Conservation (phyloP, 2,113 vertebrate species). For the Prunella fulvescens region DNA sequence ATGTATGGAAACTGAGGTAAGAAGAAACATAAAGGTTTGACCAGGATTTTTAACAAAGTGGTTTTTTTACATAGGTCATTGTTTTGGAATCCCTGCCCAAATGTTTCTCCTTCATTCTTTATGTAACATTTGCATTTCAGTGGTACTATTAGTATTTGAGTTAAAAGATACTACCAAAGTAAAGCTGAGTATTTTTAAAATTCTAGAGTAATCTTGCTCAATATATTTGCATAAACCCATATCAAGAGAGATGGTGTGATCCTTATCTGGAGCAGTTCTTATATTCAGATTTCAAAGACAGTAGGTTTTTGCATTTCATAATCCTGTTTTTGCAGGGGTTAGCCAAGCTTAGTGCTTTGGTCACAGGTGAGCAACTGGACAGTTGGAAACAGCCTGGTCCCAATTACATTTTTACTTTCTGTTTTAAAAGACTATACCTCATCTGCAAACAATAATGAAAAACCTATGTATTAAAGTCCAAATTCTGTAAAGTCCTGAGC, state of each 20-base stretch:
- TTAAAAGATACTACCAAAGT: not conserved
- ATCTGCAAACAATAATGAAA: not conserved
- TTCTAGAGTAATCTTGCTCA: not conserved
- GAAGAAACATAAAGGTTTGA: not conserved
- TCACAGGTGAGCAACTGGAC: not conserved
- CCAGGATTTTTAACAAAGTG: not conserved
- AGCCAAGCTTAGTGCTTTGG: not conserved
- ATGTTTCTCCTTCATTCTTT: not conserved
- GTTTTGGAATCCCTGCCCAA: not conserved
- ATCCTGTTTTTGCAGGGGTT: not conserved
- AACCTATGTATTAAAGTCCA: not conserved
- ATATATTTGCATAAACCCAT: not conserved
- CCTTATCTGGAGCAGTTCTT: not conserved
- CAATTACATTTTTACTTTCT: not conserved
- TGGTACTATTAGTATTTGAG: not conserved
- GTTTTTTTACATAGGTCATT: not conserved
- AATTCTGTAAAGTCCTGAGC: not conserved
- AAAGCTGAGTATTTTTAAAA: not conserved
- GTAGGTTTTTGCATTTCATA: not conserved
- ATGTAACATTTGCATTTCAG: not conserved
- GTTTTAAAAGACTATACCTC: not conserved
- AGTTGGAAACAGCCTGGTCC: not conserved
- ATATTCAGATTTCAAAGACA: not conserved
- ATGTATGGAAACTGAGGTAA: not conserved
- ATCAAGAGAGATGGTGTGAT: not conserved